Base-by-base conservation (phyloP, 2,113 vertebrate species). In the Ifrita kowaldi region DNA sequence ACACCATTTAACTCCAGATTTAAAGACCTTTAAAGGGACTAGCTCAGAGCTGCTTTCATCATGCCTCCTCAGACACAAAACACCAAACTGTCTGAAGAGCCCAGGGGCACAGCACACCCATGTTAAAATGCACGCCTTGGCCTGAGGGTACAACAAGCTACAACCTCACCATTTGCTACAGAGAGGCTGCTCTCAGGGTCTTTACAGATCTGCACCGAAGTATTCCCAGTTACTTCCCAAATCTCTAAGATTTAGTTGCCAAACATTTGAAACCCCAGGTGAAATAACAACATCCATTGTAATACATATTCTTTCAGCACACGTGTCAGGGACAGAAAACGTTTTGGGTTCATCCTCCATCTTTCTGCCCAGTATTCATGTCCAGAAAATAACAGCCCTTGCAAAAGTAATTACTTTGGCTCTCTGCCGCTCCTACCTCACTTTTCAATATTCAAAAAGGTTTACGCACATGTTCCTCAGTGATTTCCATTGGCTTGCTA, bases 381-480 rank as follows among this genome's bases (percentile, higher is more conserved):
- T 86, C 88, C 85, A 92, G 85, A 92, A 94, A 92, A 94, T 53
- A 97, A 94, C 13, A 93, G 60, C 49, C 28, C 37, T 77, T 80
- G 27, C 23, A 95, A 83, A 92, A 95, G 49, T 90, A 89, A 90
- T 89, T 84, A 91, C 49, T 93, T 93, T 91, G 89, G 81, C 96
- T 94, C 86, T 96, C 94, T 89, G 96, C 81, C 49, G 14, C 67
- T 87, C 67, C 94, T 85, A 88, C 60, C 68, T 95, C 73, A 90
- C 49, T 90, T 95, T 83, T 79, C 88, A 95, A 65, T 93, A 94
- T 94, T 96, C 88, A 92, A 56, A 93, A 95, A 94, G 81, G 93
- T 91, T 92, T 91, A 88, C 33, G 73, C 47, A 87, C 81, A 88
- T 90, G 89, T 44, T 76, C 87, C 69, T 90, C 47, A 30, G 84